Base-by-base conservation (phyloP, 2,113 vertebrate genomes). In the Petromus typicus region DNA sequence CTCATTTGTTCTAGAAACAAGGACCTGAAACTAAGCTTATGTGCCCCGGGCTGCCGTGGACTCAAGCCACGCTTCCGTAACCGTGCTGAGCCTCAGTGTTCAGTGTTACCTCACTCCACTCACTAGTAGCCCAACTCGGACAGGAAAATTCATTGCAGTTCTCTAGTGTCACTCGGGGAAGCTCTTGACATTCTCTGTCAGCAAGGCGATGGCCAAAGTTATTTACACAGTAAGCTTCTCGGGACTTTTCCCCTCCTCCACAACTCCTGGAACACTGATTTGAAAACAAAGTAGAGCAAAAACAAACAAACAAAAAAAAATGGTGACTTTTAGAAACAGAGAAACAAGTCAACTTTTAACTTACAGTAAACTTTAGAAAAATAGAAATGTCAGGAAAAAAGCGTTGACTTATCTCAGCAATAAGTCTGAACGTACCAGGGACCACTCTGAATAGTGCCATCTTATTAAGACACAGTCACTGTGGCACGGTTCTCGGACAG, bases 361-460 rank as follows among this genome's bases (percentile, higher is more conserved):
- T n/a, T n/a, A n/a, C n/a, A 59, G 76, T 0, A 59, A 7, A 0
- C 7, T 75, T 32, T 3, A 86, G 27, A 40, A 14, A 90, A 59
- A 90, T 80, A 94, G 14, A 61, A 89, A 90, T 82, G 48, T 9
- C 40, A 27, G 18, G 89, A 57, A 2, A 3, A 82, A 69, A 1
- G 7, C 1, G 32, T 43, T 10, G 69, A 45, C 4, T 90, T 67
- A 73, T 59, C n/a, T 78, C 73, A 86, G 17, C 13, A 43, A 86
- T 20, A 3, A 40, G 69, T 86, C 86, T 76, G 59, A 79, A 94
- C 45, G 87, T 98, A 99, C 99, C 99, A 99, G 99, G 93, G 99
- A 99, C 99, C 99, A 99, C 87, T 99, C 98, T 11, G 99, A 99
- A 98, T 99, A 99, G 94, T 99, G 99, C 99, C 99, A 99, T 89